Evolutionary conservation across 2,113 vertebrate species (phyloP), one percentile per base, ranked within the genome.

Genomic region (Trichomycterus rosablanca): DNA sequence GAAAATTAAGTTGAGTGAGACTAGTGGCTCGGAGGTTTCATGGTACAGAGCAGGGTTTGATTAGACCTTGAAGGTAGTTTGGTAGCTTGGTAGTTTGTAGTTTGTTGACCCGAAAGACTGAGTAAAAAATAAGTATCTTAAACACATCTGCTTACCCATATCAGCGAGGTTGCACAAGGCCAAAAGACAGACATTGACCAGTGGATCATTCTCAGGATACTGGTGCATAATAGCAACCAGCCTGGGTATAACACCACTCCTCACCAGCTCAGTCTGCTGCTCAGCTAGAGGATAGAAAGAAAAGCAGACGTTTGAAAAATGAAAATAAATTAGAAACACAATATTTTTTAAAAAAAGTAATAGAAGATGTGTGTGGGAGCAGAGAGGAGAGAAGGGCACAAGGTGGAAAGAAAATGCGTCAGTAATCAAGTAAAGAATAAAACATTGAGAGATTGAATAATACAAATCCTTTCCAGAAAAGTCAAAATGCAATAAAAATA

Each of bases 81-180:
- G n/a, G n/a, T n/a, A n/a, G n/a, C n/a, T n/a, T n/a, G n/a, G n/a
- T n/a, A n/a, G n/a, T n/a, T n/a, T n/a, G n/a, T n/a, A n/a, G n/a
- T n/a, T n/a, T n/a, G n/a, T n/a, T n/a, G n/a, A n/a, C n/a, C n/a
- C n/a, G n/a, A n/a, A n/a, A n/a, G n/a, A n/a, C n/a, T n/a, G n/a
- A n/a, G n/a, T n/a, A n/a, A n/a, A n/a, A n/a, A n/a, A n/a, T n/a
- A n/a, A n/a, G n/a, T n/a, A n/a, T n/a, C n/a, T n/a, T n/a, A n/a
- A n/a, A n/a, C n/a, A n/a, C n/a, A n/a, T n/a, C n/a, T n/a, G n/a
- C 65, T 88, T 68, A 94, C 92, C 91, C 67, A 94, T 81, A 26
- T 92, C 89, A 61, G 89, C 89, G 35, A 94, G 84, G 59, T 91
- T 93, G 62, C 86, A 91, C 66, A 94, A 78, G 7, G 91, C 92